Evolutionary conservation across 2,888 invertebrate species (phyloP).

Genomic region (Platycheirus albimanus): DNA sequence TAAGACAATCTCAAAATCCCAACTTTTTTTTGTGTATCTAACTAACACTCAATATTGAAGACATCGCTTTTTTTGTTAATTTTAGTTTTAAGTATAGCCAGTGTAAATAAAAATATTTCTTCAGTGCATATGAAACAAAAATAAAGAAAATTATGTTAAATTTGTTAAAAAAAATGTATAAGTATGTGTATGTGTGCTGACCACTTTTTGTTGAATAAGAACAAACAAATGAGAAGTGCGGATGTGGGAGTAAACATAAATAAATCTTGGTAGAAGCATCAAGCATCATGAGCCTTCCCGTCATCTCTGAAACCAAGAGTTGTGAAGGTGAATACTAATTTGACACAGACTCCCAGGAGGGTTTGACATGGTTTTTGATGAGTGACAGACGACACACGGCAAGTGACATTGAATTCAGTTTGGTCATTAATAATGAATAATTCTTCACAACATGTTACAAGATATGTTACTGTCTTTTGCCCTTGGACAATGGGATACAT

Average conservation of each 20-base stretch:
- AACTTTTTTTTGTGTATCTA: neutral
- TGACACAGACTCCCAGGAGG: slow-evolving; percentile 24
- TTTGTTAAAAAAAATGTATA: too few species aligned
- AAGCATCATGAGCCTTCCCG: neutral
- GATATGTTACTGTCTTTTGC: neutral
- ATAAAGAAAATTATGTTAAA: neutral
- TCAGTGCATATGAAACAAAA: slow-evolving; percentile 16
- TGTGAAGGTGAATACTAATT: slow-evolving; percentile 4
- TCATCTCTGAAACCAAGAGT: slow-evolving; percentile 28
- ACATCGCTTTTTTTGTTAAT: slow-evolving; percentile 1
- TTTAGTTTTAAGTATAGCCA: slow-evolving; percentile 25
- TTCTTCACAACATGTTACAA: neutral
- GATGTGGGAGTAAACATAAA: slow-evolving; percentile 3
- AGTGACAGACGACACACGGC: neutral
- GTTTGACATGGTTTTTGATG: neutral
- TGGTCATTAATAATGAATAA: slow-evolving; percentile 7
- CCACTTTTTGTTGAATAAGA: slow-evolving; percentile 12
- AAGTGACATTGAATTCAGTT: slow-evolving; percentile 22
- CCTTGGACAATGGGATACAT: too few species aligned
- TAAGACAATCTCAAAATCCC: neutral
- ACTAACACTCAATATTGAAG: too few species aligned
- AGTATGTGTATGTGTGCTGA: neutral
- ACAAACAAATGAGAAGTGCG: slow-evolving; percentile 20
- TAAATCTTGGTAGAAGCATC: slow-evolving; percentile 4
- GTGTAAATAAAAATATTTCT: slow-evolving; percentile 25